Conservation (phyloP, 2,797 vertebrate species). For the Craterocephalus amniculus region DNA sequence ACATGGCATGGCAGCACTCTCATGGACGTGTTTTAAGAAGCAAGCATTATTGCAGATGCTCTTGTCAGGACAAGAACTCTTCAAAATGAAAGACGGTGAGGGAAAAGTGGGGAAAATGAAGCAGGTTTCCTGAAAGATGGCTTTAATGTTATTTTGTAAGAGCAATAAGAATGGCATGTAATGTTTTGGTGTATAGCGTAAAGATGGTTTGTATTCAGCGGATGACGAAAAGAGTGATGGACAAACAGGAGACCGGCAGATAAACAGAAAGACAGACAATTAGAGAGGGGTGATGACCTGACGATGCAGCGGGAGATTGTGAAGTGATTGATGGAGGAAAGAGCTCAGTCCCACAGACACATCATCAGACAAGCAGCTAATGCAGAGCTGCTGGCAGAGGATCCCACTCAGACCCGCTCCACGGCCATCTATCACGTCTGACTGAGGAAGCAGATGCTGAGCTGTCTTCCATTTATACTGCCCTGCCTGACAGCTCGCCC, state of each 20-base stretch:
- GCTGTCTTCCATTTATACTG: constrained; percentile 51
- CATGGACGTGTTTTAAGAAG: constrained; percentile 19
- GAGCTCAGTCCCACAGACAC: constrained; percentile 38
- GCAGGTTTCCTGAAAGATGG: not conserved
- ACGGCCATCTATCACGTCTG: constrained; percentile 50
- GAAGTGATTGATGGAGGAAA: constrained; percentile 54
- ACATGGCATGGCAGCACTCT: constrained; percentile 18
- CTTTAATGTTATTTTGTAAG: constrained; percentile 2
- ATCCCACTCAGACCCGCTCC: constrained; percentile 32
- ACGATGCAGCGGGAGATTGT: constrained; percentile 37
- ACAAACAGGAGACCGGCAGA: constrained; percentile 14
- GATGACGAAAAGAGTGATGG: constrained; percentile 25
- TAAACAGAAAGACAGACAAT: constrained; percentile 47
- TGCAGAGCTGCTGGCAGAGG: constrained; percentile 47
- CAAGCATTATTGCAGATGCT: not conserved
- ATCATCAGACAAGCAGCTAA: constrained; percentile 64
- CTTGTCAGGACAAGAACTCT: constrained; percentile 25
- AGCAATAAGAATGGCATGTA: constrained; percentile 1
- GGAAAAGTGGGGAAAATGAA: not conserved
- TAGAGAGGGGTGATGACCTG: constrained; percentile 49
- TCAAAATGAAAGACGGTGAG: not conserved
- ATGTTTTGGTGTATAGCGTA: constrained; percentile 9
- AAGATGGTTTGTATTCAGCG: constrained; percentile 18
- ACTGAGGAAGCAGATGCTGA: constrained; percentile 52
- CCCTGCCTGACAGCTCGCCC: constrained; percentile 21